phyloP scores from a whole-genome alignment of 2,888 invertebrate species.

The Eupsilia transversa region DNA sequence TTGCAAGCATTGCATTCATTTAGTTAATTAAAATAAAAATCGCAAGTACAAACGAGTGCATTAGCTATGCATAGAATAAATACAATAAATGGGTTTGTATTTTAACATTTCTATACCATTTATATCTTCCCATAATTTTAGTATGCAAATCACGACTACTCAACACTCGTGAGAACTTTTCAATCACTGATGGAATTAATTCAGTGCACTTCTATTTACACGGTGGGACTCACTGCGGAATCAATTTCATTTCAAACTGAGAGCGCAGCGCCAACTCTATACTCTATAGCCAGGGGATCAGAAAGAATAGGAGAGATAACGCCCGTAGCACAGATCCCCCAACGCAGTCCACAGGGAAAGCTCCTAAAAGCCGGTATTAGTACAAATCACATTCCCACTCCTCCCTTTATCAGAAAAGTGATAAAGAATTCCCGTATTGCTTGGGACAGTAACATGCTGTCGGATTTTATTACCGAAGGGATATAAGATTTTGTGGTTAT shows the following conservation, averaged over 20 bases:
- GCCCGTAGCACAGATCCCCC: conserved; percentile 70
- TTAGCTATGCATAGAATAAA: conserved; percentile 9
- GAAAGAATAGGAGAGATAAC: conserved; percentile 72
- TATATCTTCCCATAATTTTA: conserved; percentile 9
- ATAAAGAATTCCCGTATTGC: conserved; percentile 74
- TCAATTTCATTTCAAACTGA: conserved; percentile 79
- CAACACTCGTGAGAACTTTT: conserved; percentile 73
- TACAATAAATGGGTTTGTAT: not conserved
- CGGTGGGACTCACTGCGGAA: conserved; percentile 69
- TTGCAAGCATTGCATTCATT: conserved; percentile 11
- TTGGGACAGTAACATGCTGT: conserved; percentile 69
- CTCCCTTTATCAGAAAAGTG: conserved; percentile 74
- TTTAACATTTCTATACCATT: not conserved
- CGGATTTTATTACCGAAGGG: conserved; percentile 70
- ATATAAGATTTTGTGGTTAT: conserved; percentile 58
- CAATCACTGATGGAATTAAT: conserved; percentile 81
- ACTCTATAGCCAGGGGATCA: conserved; percentile 73
- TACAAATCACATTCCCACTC: conserved; percentile 74
- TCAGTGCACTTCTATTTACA: conserved; percentile 80
- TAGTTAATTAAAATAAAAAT: conserved; percentile 28
- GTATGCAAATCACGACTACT: conserved; percentile 21
- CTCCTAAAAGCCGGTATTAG: conserved; percentile 80
- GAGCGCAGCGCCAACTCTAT: conserved; percentile 69
- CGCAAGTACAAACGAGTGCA: conserved; percentile 1
- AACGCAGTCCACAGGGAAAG: conserved; percentile 74